Evolutionary conservation across 2,888 invertebrate species (phyloP).

Genomic region (Agriopis marginaria): DNA sequence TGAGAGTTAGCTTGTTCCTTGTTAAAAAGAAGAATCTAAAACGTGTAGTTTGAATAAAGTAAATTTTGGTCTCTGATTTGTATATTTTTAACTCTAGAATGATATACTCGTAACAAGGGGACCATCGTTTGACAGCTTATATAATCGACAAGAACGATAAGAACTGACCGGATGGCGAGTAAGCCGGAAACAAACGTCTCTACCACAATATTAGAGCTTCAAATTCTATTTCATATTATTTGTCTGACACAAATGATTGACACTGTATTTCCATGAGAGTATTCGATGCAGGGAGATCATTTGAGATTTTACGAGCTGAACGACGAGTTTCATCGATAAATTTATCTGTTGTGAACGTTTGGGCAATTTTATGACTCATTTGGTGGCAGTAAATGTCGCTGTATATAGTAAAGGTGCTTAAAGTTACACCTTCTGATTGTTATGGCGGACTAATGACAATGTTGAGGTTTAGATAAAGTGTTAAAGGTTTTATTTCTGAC

Average conservation of each 20-base stretch:
- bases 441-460: slow-evolving; percentile 43
- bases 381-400: slow-evolving; percentile 74
- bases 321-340: slow-evolving; percentile 74
- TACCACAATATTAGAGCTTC: slow-evolving; percentile 51
- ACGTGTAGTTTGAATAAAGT: no score
- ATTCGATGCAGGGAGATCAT: slow-evolving; percentile 41
- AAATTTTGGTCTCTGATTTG: no score
- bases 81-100: no score
- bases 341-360: slow-evolving; percentile 82
- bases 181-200: slow-evolving; percentile 23
- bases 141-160: not conserved
- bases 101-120: no score
- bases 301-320: slow-evolving; percentile 75
- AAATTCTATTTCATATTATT: slow-evolving; percentile 84
- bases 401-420: slow-evolving; percentile 63
- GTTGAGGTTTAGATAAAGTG: slow-evolving; percentile 38
- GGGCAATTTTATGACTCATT: slow-evolving; percentile 84
- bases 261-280: slow-evolving; percentile 67
- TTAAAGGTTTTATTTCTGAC: slow-evolving; percentile 32
- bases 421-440: slow-evolving; percentile 64
- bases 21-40: no score
- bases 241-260: slow-evolving; percentile 86
- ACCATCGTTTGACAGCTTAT: not conserved
- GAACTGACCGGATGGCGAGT: slow-evolving; percentile 8
- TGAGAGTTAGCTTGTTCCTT: no score